Evolutionary conservation across 2,888 invertebrate species (phyloP).

Genomic region (Protula sp.): DNA sequence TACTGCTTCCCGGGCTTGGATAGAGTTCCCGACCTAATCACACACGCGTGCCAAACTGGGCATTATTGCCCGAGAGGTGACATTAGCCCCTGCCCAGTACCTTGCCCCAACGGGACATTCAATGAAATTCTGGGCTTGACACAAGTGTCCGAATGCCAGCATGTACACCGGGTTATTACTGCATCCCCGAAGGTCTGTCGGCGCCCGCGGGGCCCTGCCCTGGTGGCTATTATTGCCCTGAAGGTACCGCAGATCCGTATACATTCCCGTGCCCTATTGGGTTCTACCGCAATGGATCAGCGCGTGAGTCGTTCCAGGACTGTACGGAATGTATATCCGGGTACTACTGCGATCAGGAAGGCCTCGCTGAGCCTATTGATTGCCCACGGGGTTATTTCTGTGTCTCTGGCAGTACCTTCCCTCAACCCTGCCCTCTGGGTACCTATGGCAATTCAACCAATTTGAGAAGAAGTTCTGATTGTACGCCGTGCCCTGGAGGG

Average conservation of each 20-base stretch:
- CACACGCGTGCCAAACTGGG: conserved; percentile 39
- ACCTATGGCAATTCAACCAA: conserved; percentile 45
- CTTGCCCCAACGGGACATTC: conserved; percentile 48
- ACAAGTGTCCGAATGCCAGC: conserved; percentile 40
- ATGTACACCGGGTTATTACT: conserved; percentile 47
- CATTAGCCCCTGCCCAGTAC: conserved; percentile 42
- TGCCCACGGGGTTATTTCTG: conserved; percentile 50
- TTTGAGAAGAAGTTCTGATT: conserved; percentile 38
- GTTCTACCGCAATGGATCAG: conserved; percentile 48
- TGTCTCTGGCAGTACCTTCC: conserved; percentile 40
- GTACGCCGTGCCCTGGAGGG: conserved; percentile 50
- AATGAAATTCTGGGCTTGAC: conserved; percentile 35
- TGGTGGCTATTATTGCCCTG: conserved; percentile 48
- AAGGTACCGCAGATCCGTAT: conserved; percentile 36
- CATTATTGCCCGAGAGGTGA: conserved; percentile 49
- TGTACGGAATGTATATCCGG: conserved; percentile 50
- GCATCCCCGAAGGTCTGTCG: conserved; percentile 36
- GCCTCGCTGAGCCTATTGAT: conserved; percentile 39
- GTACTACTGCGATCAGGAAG: conserved; percentile 42
- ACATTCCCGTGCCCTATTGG: conserved; percentile 46
- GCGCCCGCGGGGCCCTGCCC: conserved; percentile 41
- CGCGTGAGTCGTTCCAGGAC: conserved; percentile 45
- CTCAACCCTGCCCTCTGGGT: conserved; percentile 48
- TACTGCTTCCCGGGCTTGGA: conserved; percentile 45
- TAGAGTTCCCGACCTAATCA: conserved; percentile 34